Conservation (phyloP, 2,888 invertebrate species). For the Hedychridium roseum region DNA sequence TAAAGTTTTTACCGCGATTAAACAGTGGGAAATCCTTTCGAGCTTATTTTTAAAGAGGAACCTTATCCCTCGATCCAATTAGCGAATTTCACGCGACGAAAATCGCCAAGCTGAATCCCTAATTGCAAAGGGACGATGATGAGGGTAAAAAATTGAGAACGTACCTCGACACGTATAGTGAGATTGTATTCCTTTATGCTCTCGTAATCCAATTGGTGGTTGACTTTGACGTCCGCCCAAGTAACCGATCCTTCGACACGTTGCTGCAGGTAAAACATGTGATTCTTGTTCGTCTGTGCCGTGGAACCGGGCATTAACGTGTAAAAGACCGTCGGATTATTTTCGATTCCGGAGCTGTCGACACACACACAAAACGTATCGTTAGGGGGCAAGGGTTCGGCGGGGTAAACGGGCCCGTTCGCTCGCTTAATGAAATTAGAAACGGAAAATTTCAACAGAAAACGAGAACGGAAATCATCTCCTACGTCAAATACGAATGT, state of each 20-base stretch:
- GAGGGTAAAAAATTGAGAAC: too few species aligned
- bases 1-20: too few species aligned
- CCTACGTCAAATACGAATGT: slow-evolving; percentile 25
- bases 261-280: slow-evolving; percentile 95
- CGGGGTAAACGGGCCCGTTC: slow-evolving; percentile 12
- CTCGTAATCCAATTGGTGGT: slow-evolving; percentile 94
- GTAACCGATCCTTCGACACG: slow-evolving; percentile 90
- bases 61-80: too few species aligned
- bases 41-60: too few species aligned
- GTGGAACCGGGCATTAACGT: slow-evolving; percentile 95
- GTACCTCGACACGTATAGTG: slow-evolving; percentile 94
- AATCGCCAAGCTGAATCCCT: too few species aligned
- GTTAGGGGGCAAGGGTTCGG: background rate
- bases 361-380: slow-evolving; percentile 41
- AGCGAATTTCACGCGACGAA: too few species aligned
- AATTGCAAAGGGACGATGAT: too few species aligned
- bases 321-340: slow-evolving; percentile 95
- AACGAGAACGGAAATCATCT: slow-evolving; percentile 58
- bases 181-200: slow-evolving; percentile 95
- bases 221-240: slow-evolving; percentile 96
- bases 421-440: slow-evolving; percentile 38
- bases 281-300: slow-evolving; percentile 94
- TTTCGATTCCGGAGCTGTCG: slow-evolving; percentile 92
- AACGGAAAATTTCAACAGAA: slow-evolving; percentile 59
- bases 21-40: too few species aligned